Percentiles rank a stretch among this genome's conserved stretches.
Evolutionary conservation across 2,797 vertebrate genomes (phyloP).

Genomic region (Denticeps clupeoides): DNA sequence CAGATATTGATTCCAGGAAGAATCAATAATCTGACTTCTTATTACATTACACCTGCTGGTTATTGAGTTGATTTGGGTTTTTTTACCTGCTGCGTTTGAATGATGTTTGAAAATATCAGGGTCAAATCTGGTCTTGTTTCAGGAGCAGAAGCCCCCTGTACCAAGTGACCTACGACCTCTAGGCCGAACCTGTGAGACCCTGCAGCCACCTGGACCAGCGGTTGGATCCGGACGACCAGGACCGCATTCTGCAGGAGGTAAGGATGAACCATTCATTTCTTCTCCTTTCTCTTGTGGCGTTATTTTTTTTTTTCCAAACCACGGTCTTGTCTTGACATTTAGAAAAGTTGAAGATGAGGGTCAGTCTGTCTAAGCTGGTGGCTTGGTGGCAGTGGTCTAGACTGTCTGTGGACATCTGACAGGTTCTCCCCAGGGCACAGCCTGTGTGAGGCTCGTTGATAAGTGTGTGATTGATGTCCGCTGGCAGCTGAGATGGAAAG

Average conservation of each 20-base stretch:
- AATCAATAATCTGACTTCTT: no score
- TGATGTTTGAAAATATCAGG: neutral
- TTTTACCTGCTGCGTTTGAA: neutral
- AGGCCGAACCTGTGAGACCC: slow-evolving; percentile 43
- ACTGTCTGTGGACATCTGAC: no score
- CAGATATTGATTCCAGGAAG: no score
- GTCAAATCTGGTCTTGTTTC: slow-evolving; percentile 3
- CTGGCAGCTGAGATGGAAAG: neutral
- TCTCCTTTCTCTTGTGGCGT: neutral
- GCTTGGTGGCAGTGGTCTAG: no score
- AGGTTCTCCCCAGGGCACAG: no score
- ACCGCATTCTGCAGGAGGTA: slow-evolving; percentile 45
- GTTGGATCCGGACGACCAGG: slow-evolving; percentile 10
- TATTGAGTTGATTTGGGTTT: no score
- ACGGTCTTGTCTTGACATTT: no score
- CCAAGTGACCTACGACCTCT: slow-evolving; percentile 44
- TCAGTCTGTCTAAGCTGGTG: no score
- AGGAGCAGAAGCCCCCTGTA: slow-evolving; percentile 44
- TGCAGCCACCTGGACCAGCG: slow-evolving; percentile 46
- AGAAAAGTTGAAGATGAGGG: no score
- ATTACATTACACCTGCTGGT: no score
- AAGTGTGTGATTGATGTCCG: neutral
- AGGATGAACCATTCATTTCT: slow-evolving; percentile 16
- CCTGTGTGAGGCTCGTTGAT: neutral
- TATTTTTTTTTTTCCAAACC: neutral